A percentile compares a stretch with the other conserved stretches of the same genome.
These are phyloP conservation scores for Mystacornis crossleyi DNA, from an alignment of 2,113 vertebrate genomes.

Conservation along the genomic window DNA sequence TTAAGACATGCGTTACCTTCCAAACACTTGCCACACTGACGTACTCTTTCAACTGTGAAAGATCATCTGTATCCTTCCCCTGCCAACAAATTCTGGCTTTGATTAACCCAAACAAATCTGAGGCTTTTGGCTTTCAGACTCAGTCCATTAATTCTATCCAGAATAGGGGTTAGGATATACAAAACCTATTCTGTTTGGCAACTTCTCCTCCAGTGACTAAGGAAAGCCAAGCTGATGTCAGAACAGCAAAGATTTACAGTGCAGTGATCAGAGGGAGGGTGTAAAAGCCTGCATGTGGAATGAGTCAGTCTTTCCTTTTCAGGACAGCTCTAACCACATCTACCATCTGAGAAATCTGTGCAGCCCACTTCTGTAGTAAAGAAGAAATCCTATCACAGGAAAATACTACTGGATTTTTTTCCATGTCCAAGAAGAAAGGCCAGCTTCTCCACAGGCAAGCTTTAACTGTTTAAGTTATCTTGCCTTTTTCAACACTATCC, in stretches of 20 bases:
- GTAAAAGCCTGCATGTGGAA: neutral
- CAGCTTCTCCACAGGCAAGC: neutral
- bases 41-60: neutral
- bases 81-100: constrained; percentile 41
- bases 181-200: constrained; percentile 51
- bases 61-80: constrained; percentile 28
- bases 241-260: constrained; percentile 16
- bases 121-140: constrained; percentile 51
- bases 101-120: constrained; percentile 61
- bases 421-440: neutral
- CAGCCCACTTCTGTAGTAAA: neutral
- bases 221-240: constrained; percentile 41
- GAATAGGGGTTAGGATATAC: constrained; percentile 44
- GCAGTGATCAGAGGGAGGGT: neutral
- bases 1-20: neutral
- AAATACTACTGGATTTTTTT: neutral
- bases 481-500: neutral
- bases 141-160: constrained; percentile 22
- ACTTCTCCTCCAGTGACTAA: neutral
- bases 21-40: neutral
- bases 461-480: neutral
- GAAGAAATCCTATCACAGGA: neutral
- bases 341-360: neutral
- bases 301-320: constrained; percentile 41
- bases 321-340: neutral